A percentile compares a stretch with the other conserved stretches of the same genome.
phyloP scores from a whole-genome alignment of 2,888 invertebrate genomes.

The Ormyrus pomaceus region DNA sequence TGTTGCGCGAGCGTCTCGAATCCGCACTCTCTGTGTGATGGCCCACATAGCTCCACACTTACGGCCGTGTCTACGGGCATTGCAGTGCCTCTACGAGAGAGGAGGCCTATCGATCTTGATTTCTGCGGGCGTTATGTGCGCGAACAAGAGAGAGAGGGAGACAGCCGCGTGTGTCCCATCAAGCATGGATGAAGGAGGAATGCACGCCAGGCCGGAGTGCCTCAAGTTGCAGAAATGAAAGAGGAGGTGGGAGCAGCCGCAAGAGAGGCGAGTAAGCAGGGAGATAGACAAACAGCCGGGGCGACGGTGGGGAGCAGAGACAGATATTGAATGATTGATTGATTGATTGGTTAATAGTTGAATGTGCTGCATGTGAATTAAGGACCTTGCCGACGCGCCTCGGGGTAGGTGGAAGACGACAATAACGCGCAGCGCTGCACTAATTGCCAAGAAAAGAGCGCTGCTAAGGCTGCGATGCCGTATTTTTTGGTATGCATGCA shows the following conservation, averaged over 20 bases:
- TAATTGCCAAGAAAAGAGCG: no score
- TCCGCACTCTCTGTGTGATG: neutral
- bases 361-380: neutral
- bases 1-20: slow-evolving; percentile 62
- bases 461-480: no score
- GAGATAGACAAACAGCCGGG: slow-evolving; percentile 29
- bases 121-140: neutral
- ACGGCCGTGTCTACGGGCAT: neutral
- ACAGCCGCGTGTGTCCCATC: no score
- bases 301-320: no score
- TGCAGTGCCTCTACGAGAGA: no score
- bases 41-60: neutral
- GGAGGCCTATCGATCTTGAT: slow-evolving; percentile 36
- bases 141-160: neutral
- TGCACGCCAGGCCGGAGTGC: neutral
- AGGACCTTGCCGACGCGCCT: neutral
- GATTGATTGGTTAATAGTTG: slow-evolving; percentile 24
- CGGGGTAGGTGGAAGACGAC: no score
- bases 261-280: neutral
- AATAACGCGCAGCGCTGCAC: no score
- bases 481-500: no score
- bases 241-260: neutral
- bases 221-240: neutral
- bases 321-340: slow-evolving; percentile 29
- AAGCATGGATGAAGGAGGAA: slow-evolving; percentile 9